phyloP scores from a whole-genome alignment of 2,113 vertebrate genomes.

The Gnathonemus longibarbis region DNA sequence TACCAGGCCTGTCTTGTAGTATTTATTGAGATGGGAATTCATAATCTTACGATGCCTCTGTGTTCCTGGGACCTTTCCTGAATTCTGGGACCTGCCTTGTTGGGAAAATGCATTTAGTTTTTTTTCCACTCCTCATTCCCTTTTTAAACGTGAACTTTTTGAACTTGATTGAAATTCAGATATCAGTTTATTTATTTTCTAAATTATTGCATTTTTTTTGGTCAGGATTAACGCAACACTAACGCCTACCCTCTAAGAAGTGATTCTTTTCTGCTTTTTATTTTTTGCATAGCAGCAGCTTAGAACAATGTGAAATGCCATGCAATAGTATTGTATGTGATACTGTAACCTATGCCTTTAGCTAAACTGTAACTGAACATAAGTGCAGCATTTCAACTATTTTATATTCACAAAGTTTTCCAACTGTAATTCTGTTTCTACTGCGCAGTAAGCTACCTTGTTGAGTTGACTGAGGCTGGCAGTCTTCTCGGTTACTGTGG shows the following conservation, averaged over 20 bases:
- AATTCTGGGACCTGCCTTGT: neutral
- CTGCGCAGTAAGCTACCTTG: neutral
- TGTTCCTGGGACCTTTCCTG: neutral
- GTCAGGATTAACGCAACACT: slow-evolving; percentile 14
- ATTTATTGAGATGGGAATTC: slow-evolving; percentile 2
- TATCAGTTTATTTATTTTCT: slow-evolving; percentile 18
- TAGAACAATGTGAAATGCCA: neutral
- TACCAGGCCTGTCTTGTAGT: neutral
- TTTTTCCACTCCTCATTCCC: neutral
- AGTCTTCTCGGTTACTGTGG: neutral
- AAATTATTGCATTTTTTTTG: slow-evolving; percentile 18
- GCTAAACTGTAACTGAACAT: neutral
- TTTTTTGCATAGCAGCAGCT: neutral
- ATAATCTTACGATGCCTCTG: neutral
- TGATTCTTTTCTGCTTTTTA: neutral
- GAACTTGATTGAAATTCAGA: slow-evolving; percentile 1
- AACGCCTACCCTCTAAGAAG: neutral
- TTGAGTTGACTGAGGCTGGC: neutral
- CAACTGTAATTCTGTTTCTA: neutral
- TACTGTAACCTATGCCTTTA: slow-evolving; percentile 9
- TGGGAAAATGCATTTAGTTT: neutral
- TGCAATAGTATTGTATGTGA: neutral
- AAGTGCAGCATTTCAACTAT: neutral
- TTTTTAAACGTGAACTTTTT: neutral
- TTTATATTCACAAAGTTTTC: slow-evolving; percentile 5